Evolutionary conservation across 2,113 vertebrate genomes (phyloP).

Genomic region (Bombycilla garrulus): DNA sequence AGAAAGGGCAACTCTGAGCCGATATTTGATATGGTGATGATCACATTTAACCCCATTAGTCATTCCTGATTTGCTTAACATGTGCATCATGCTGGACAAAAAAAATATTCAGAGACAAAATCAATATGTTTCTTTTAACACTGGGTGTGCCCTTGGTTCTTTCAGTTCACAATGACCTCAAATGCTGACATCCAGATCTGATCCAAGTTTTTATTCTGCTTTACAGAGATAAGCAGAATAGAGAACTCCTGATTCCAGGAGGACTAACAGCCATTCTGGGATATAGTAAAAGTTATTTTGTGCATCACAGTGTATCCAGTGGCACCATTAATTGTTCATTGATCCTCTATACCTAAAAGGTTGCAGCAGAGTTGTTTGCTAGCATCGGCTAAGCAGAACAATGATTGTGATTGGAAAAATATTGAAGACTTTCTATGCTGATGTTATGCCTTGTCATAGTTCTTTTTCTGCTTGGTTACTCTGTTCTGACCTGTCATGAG

Average conservation of each 20-base stretch:
- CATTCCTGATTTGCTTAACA: slow-evolving; percentile 16
- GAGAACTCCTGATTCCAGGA: neutral
- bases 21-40: slow-evolving; percentile 6
- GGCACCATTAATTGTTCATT: neutral
- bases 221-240: neutral
- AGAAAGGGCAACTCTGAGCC: neutral
- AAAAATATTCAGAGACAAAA: neutral
- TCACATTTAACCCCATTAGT: slow-evolving; percentile 27
- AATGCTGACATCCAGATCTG: neutral
- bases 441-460: neutral
- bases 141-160: neutral
- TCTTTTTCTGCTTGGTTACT: neutral
- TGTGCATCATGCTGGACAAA: slow-evolving; percentile 19
- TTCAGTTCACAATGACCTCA: neutral
- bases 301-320: neutral
- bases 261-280: neutral
- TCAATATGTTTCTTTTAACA: slow-evolving; percentile 17
- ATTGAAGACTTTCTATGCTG: neutral
- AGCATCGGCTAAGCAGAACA: neutral
- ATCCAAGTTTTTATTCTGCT: neutral
- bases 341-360: neutral
- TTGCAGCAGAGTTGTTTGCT: neutral
- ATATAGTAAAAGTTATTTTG: neutral
- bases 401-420: neutral
- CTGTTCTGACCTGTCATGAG: neutral